Base-by-base conservation (phyloP, 1,140 invertebrate genomes). In the Brachionus angularis region DNA sequence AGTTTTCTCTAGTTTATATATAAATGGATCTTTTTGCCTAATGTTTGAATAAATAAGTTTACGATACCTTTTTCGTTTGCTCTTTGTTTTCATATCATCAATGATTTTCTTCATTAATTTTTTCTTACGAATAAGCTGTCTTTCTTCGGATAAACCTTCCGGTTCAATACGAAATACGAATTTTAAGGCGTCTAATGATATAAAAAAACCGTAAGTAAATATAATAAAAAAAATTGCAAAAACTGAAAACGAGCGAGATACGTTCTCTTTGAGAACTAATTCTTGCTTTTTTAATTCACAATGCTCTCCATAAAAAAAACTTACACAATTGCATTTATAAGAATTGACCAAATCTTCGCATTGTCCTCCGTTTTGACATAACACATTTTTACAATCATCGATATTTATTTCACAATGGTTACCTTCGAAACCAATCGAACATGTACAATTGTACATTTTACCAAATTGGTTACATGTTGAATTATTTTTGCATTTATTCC, bases 101-200 rank as follows among this genome's bases (percentile, higher is more conserved):
- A 67, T 67, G 12, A 67, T 67, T 36, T 67, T 46, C 47, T 67
- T 67, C 42, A 67, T 46, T 1, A 67, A 23, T 18, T 42, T 21
- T 12, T 50, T 46, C 33, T 50, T 46, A 2, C 42, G 21, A 47
- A 67, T 47, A 12, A 67, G n/a, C 12, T 67, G 62, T 33, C 62
- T 46, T 29, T 67, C 62, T 21, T 67, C 62, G 5, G 33, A 33
- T n/a, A 67, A 27, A 31, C 62, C 62, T 47, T 33, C 36, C 7
- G 62, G 62, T 21, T 67, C 62, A 23, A 67, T 67, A n/a, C 47
- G 46, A 46, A 67, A 67, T 14, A 67, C 33, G 36, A 67, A 67
- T 16, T 42, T 25, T n/a, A 50, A 46, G 18, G 47, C 16, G 18
- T 67, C 62, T 25, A 67, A 23, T 16, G 62, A 25, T 12, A 67